Evolutionary conservation across 23 tunicate species (phyloP), one percentile per base, ranked within the genome.

Genomic region (Clavelina lepadiformis): DNA sequence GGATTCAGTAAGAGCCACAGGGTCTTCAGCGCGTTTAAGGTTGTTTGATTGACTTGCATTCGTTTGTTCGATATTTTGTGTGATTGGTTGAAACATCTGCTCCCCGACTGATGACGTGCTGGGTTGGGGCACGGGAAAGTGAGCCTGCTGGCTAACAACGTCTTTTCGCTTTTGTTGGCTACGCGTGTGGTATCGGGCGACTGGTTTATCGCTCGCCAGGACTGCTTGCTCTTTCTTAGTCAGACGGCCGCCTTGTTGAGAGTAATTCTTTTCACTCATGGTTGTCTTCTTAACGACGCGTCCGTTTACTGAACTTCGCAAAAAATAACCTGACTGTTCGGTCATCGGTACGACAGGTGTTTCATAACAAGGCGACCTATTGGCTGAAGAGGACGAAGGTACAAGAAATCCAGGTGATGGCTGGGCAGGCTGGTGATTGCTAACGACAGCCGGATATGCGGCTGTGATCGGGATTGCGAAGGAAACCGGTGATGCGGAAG

Each of bases 151-250:
- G n/a, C n/a, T n/a, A n/a, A n/a, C n/a, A n/a, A n/a, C n/a, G n/a
- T 58, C 67, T 38, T 46, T 66, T 31, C 79, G 77, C 68, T 81
- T 76, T 51, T 77, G 83, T 30, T 63, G 78, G 47, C 93, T 84
- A 3, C 93, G 71, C 0, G 93, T 84, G 63, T 69, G 83, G 73
- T 77, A 84, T 21, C 93, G 68, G 3, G 78, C 73, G 35, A 22
- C 53, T 31, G 36, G 52, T 26, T n/a, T 62, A 22, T 30, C 24
- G 28, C 49, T 32, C 0, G n/a, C 59, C 1, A 72, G 64, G 15
- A 7, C 61, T 0, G 4, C 47, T 36, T 15, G 35, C 0, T 31
- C 35, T 5, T 49, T 44, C 21, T 19, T 3, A n/a, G n/a, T n/a
- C n/a, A n/a, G n/a, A n/a, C n/a, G n/a, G n/a, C n/a, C n/a, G n/a